Percentiles rank a stretch among this genome's conserved stretches.
Evolutionary conservation across 2,113 vertebrate species (phyloP).

Genomic region (Varanus komodoensis): DNA sequence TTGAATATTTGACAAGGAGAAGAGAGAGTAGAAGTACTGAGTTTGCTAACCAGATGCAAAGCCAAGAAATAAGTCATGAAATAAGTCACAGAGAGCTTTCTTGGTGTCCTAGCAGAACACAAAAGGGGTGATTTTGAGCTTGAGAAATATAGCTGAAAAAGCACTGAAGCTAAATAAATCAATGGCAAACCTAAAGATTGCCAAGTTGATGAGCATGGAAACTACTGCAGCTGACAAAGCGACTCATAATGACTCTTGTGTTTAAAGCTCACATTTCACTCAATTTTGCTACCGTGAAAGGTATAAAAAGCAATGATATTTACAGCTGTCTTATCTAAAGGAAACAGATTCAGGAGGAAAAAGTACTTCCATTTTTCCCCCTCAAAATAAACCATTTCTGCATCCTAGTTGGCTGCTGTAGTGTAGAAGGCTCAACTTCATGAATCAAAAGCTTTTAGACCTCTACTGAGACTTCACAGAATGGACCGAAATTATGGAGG

Average conservation of each 20-base stretch:
- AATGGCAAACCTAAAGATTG: constrained; percentile 23
- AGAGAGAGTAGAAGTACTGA: not conserved
- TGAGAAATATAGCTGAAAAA: constrained; percentile 33
- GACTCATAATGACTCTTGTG: not conserved
- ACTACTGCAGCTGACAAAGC: constrained; percentile 24
- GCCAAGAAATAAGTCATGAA: constrained; percentile 39
- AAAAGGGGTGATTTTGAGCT: not conserved
- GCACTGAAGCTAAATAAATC: constrained; percentile 38
- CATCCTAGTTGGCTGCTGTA: not conserved
- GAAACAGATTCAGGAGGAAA: constrained; percentile 23
- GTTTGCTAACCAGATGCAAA: constrained; percentile 20
- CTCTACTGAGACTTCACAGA: not conserved
- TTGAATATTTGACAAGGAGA: constrained; percentile 15
- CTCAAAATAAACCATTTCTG: not conserved
- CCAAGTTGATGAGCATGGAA: constrained; percentile 45
- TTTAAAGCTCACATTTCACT: constrained; percentile 51
- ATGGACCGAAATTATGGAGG: not conserved
- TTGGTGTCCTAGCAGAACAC: constrained; percentile 15
- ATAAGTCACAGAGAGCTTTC: not conserved
- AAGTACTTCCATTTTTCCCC: not conserved
- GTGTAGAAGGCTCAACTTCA: not conserved
- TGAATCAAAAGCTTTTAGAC: not conserved
- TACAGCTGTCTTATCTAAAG: constrained; percentile 32
- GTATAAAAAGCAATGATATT: constrained; percentile 23
- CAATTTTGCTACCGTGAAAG: constrained; percentile 31